Conservation (phyloP, 2,888 invertebrate species). For the Pterostichus niger region DNA sequence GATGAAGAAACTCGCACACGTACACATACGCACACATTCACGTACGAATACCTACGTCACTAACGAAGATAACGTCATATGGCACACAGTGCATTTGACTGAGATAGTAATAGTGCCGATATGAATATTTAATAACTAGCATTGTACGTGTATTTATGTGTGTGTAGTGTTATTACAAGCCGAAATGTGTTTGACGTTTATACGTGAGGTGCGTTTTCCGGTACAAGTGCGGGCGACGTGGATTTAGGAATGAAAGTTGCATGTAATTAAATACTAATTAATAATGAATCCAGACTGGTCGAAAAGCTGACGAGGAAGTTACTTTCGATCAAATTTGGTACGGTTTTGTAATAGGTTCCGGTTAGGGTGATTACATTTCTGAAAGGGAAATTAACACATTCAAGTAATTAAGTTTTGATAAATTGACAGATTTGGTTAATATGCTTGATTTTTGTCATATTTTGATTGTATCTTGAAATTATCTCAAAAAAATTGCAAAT, state of each 20-base stretch:
- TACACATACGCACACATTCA: constrained; percentile 28
- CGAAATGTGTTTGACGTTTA: constrained; percentile 43
- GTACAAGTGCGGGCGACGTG: constrained; percentile 17
- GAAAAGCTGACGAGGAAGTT: background rate
- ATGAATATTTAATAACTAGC: constrained; percentile 34
- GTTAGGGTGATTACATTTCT: constrained; percentile 7
- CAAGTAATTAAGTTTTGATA: background rate
- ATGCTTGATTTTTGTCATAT: no score
- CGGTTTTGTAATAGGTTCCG: constrained; percentile 11
- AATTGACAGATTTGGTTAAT: no score
- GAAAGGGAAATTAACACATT: constrained; percentile 15
- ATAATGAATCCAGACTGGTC: background rate
- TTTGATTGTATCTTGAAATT: no score
- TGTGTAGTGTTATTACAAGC: constrained; percentile 42
- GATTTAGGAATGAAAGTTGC: constrained; percentile 28
- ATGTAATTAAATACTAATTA: constrained; percentile 46
- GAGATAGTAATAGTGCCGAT: constrained; percentile 4
- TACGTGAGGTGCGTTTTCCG: constrained; percentile 44
- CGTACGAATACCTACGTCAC: constrained; percentile 1
- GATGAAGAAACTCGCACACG: constrained; percentile 40
- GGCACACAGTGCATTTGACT: background rate
- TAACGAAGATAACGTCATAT: background rate
- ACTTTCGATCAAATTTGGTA: constrained; percentile 30
- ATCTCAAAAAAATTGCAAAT: no score
- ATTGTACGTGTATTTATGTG: constrained; percentile 16